Conservation (phyloP, 2,113 vertebrate genomes). For the Jaculus jaculus region DNA sequence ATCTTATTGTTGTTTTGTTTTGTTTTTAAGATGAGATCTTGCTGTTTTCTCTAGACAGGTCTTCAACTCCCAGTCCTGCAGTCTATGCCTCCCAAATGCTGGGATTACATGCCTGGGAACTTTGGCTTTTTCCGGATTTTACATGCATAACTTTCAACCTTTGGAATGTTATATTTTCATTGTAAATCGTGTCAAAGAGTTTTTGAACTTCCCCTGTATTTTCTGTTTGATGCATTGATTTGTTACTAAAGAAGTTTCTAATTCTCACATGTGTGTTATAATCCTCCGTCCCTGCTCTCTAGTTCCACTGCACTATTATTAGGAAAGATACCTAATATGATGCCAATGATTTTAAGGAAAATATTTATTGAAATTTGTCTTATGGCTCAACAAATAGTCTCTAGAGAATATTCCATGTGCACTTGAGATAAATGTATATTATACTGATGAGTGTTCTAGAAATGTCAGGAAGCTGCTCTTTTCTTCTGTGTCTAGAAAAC, state of each 20-base stretch:
- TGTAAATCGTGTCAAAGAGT: neutral
- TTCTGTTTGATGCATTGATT: neutral
- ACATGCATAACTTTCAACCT: neutral
- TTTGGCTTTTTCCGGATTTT: neutral
- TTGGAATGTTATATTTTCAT: neutral
- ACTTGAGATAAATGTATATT: neutral
- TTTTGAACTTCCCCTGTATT: neutral
- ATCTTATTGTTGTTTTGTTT: no score
- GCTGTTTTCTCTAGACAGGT: neutral
- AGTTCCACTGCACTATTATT: neutral
- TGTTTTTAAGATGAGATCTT: no score
- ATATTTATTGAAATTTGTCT: neutral
- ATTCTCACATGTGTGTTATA: neutral
- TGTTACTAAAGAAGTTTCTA: neutral
- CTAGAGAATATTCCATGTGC: neutral
- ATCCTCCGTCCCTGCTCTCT: neutral
- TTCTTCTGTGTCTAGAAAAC: neutral
- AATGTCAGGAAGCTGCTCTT: neutral
- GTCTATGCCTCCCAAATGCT: neutral
- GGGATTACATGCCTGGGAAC: neutral
- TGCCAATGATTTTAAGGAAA: neutral
- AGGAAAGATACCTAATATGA: neutral
- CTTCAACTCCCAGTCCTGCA: neutral
- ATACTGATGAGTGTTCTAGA: neutral
- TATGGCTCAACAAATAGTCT: neutral